Evolutionary conservation across 2,888 invertebrate genomes (phyloP).

Genomic region (Limnephilus auricula): DNA sequence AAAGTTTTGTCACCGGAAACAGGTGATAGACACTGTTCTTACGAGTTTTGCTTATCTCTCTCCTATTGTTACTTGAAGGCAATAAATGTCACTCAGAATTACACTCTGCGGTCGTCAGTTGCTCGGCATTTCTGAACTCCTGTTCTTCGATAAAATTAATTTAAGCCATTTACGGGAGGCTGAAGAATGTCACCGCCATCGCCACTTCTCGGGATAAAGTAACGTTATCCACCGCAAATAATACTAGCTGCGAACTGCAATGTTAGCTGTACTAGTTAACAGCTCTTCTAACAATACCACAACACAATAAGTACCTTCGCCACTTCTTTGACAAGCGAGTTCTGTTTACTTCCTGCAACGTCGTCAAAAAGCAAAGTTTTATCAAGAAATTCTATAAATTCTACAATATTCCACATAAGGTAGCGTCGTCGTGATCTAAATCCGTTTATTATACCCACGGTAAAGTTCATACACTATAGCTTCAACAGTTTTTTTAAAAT

Average conservation of each 20-base stretch:
- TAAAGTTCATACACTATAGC: too few relatives aligned
- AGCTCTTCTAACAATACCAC: neutral
- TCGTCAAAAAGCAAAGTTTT: neutral
- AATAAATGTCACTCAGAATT: neutral
- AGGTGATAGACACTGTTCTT: neutral
- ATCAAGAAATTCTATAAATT: neutral
- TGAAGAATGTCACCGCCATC: neutral
- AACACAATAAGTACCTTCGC: neutral
- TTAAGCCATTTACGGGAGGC: constrained; percentile 28
- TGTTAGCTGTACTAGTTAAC: neutral
- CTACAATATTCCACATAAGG: neutral
- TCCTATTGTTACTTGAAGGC: neutral
- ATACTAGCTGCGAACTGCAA: neutral
- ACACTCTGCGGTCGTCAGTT: constrained; percentile 17
- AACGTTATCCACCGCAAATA: constrained; percentile 10
- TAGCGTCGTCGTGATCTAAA: neutral
- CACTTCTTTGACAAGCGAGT: neutral
- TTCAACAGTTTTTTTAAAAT: too few relatives aligned
- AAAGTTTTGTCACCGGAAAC: neutral
- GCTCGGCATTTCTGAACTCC: neutral
- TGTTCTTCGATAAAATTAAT: constrained; percentile 26
- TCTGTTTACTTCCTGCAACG: neutral
- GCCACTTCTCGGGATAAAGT: neutral
- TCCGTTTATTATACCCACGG: too few relatives aligned
- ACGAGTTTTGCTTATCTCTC: neutral